Conservation (phyloP, 2,888 invertebrate genomes). For the Prosopocoilus inquinatus region DNA sequence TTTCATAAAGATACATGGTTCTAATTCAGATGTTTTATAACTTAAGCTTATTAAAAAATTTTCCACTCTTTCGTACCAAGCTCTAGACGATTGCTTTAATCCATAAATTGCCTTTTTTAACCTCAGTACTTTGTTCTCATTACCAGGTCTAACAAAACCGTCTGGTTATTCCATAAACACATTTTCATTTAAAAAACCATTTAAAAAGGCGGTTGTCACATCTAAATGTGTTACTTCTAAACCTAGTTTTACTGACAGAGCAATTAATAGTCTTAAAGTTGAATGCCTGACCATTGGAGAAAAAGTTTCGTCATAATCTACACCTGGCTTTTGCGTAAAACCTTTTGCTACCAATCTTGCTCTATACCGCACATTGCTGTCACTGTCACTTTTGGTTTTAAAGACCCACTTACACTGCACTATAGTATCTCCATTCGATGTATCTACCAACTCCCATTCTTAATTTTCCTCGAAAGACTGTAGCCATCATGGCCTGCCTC, state of each 20-base stretch:
- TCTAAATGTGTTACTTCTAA: constrained; percentile 15
- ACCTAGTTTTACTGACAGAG: constrained; percentile 11
- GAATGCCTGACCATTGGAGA: constrained; percentile 10
- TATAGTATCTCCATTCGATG: constrained; percentile 15
- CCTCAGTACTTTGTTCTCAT: background rate
- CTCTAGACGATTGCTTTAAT: no score
- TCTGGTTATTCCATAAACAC: background rate
- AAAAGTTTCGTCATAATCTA: constrained; percentile 22
- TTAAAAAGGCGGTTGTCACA: constrained; percentile 10
- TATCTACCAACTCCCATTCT: background rate
- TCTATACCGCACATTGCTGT: constrained; percentile 21
- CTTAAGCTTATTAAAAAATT: no score
- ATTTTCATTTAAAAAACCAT: background rate
- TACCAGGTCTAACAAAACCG: background rate
- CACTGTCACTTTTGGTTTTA: constrained; percentile 20
- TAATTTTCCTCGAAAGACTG: background rate
- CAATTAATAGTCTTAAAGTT: constrained; percentile 10
- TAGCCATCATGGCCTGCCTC: background rate
- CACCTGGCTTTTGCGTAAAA: constrained; percentile 23
- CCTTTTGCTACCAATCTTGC: constrained; percentile 28
- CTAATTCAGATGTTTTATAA: no score
- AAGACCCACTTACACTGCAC: constrained; percentile 28
- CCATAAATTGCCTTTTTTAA: no score
- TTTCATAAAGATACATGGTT: no score
- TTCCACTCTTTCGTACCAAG: no score